phyloP scores from a whole-genome alignment of 2,888 invertebrate species.

The Dendrolimus pini region DNA sequence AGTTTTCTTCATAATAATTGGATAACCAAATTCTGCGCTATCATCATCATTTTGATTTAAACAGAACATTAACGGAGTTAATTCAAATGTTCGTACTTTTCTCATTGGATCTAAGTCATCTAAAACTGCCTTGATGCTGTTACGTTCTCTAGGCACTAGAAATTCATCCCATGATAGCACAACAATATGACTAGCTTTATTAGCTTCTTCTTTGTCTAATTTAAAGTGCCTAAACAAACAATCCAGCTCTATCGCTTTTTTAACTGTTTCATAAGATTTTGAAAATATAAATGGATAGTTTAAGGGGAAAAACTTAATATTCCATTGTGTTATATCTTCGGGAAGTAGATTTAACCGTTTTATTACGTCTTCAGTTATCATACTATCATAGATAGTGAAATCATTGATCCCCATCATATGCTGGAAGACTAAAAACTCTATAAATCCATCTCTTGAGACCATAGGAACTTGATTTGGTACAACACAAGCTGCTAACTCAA shows the following conservation, averaged over 20 bases:
- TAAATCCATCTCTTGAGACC: conserved; percentile 72
- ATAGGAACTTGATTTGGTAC: conserved; percentile 74
- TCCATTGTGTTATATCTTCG: conserved; percentile 66
- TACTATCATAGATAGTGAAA: conserved; percentile 80
- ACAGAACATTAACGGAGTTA: conserved; percentile 55
- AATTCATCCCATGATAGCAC: conserved; percentile 81
- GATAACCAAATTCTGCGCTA: conserved; percentile 54
- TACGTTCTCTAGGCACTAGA: conserved; percentile 77
- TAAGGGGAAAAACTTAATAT: conserved; percentile 78
- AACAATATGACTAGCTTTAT: conserved; percentile 70
- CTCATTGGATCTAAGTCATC: conserved; percentile 67
- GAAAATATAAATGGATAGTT: conserved; percentile 79
- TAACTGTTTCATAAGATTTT: conserved; percentile 61
- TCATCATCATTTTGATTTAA: conserved; percentile 65
- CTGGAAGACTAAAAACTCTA: conserved; percentile 82
- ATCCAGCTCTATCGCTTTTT: conserved; percentile 78
- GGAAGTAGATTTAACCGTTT: conserved; percentile 61
- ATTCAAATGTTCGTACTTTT: conserved; percentile 42
- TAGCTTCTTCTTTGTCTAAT: conserved; percentile 60
- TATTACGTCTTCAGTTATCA: conserved; percentile 69
- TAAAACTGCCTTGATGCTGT: conserved; percentile 70
- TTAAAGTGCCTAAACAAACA: conserved; percentile 79
- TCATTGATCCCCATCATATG: conserved; percentile 80
- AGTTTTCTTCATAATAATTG: conserved; percentile 63
- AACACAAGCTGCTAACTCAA: conserved; percentile 79